Evolutionary conservation across 2,888 invertebrate species (phyloP).

Genomic region (Embidobia sp.): DNA sequence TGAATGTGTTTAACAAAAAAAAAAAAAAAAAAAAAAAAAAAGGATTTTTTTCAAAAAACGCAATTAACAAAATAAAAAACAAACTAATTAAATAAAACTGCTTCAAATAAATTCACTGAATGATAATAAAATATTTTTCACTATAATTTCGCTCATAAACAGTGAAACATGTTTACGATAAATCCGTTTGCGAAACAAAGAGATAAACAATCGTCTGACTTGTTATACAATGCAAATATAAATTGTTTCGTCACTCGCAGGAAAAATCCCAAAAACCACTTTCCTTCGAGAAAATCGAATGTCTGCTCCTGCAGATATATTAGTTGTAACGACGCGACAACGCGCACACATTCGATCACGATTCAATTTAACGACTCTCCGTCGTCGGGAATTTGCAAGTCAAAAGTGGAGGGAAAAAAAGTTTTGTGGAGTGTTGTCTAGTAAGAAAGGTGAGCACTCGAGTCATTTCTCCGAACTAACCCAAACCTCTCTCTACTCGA

Average conservation of each 20-base stretch:
- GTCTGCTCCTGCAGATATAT: slow-evolving; percentile 16
- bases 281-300: slow-evolving; percentile 20
- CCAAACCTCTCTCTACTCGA: slow-evolving; percentile 76
- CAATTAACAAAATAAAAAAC: too few relatives aligned
- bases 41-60: too few relatives aligned
- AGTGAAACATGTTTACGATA: too few relatives aligned
- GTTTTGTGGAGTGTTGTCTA: slow-evolving; percentile 44
- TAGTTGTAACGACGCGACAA: slow-evolving; percentile 38
- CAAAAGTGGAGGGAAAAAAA: slow-evolving; percentile 46
- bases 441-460: slow-evolving; percentile 70
- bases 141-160: too few relatives aligned
- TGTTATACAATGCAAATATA: background rate
- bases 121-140: too few relatives aligned
- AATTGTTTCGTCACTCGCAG: background rate
- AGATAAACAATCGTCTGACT: too few relatives aligned
- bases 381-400: slow-evolving; percentile 49
- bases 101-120: too few relatives aligned
- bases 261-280: slow-evolving; percentile 1
- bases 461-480: slow-evolving; percentile 76
- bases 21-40: too few relatives aligned
- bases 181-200: too few relatives aligned
- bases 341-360: slow-evolving; percentile 40
- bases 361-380: slow-evolving; percentile 52
- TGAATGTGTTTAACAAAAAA: too few relatives aligned
- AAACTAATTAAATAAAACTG: too few relatives aligned